Percentiles rank a stretch among this genome's conserved stretches.
Evolutionary conservation across 2,113 vertebrate genomes (phyloP).

Genomic region (Fregetta grallaria): DNA sequence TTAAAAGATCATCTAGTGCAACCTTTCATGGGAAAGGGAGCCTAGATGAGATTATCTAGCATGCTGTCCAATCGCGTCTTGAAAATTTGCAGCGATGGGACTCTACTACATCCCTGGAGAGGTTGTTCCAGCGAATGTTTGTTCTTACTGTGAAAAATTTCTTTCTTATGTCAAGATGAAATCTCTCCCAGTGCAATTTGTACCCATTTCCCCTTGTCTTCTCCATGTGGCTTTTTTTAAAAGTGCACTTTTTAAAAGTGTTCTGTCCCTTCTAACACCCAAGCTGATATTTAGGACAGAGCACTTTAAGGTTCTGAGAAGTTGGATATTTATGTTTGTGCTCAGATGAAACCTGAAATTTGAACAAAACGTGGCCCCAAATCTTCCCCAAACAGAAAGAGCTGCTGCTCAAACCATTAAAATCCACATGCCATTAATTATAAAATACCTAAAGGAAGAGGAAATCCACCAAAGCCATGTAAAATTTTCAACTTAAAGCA

Average conservation of each 20-base stretch:
- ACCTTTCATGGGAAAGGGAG: not conserved
- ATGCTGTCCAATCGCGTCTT: not conserved
- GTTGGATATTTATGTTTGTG: not conserved
- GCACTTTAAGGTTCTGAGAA: not conserved
- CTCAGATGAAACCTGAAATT: not conserved
- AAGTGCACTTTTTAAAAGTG: not conserved
- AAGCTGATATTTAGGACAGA: not conserved
- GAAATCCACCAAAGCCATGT: not conserved
- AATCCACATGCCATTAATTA: not conserved
- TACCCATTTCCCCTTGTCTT: not conserved
- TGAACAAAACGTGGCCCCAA: not conserved
- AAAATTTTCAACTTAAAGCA: not conserved
- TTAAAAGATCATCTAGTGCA: not conserved
- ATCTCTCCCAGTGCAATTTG: not conserved
- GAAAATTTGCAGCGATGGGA: not conserved
- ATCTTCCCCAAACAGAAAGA: not conserved
- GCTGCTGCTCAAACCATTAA: not conserved
- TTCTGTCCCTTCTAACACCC: not conserved
- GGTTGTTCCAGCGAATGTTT: not conserved
- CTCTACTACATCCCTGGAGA: not conserved
- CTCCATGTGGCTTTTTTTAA: not conserved
- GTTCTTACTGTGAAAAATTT: no score
- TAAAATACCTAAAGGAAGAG: not conserved
- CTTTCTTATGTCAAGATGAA: not conserved
- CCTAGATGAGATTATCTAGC: not conserved